Evolutionary conservation across 2,113 vertebrate genomes (phyloP).

Genomic region (Channa argus): DNA sequence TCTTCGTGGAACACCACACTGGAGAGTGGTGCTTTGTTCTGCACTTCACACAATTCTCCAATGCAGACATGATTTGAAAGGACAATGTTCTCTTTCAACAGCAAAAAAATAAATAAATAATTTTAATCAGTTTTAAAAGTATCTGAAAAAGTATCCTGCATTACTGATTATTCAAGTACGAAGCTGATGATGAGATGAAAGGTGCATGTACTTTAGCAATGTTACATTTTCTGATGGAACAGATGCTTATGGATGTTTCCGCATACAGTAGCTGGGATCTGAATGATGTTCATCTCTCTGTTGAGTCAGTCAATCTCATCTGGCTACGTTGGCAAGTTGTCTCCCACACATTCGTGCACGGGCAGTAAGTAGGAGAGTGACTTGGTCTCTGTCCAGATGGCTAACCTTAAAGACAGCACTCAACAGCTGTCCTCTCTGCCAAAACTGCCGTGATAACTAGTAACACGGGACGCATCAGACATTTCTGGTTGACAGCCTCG

Average conservation of each 20-base stretch:
- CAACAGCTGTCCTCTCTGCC: constrained; percentile 56
- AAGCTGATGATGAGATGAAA: too few relatives aligned
- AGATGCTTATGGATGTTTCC: not conserved
- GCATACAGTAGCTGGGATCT: not conserved
- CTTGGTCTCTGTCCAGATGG: constrained; percentile 63
- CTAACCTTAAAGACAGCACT: constrained; percentile 67
- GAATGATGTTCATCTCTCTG: not conserved
- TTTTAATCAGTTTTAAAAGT: too few relatives aligned
- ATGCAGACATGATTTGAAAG: too few relatives aligned
- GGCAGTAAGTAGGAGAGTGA: not conserved
- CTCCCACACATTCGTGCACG: constrained; percentile 3
- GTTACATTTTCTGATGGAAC: not conserved
- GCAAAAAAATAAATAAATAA: too few relatives aligned
- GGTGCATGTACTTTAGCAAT: not conserved
- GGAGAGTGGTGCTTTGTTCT: not conserved
- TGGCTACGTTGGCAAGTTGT: constrained; percentile 11
- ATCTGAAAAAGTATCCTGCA: too few relatives aligned
- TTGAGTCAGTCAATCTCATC: constrained; percentile 18
- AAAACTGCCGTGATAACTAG: constrained; percentile 57
- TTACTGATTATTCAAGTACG: too few relatives aligned
- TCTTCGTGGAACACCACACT: not conserved
- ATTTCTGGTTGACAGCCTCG: constrained; percentile 74
- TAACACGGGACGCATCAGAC: constrained; percentile 68
- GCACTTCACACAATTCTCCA: not conserved
- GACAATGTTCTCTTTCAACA: too few relatives aligned